Evolutionary conservation across 2,113 vertebrate species (phyloP), one percentile per base, ranked within the genome.

Genomic region (Terrapene triunguis): DNA sequence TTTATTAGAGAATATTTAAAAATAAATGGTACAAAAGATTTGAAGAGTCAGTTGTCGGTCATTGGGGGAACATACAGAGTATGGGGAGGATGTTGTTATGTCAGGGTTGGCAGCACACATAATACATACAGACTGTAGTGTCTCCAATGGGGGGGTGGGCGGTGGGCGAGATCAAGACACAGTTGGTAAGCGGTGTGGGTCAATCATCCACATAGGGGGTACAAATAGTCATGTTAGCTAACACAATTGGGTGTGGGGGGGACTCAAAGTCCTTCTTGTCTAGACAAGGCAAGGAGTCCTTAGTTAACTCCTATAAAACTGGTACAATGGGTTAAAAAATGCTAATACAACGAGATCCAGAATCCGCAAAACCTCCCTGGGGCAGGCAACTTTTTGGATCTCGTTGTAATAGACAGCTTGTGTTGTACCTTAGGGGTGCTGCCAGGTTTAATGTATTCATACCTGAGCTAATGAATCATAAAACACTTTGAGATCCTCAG

Each of bases 371-470:
- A 78, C 29, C 59, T 78, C 35, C 81, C 65, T 72, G 55, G 22
- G 83, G 35, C 55, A 78, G 42, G 69, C 80, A 83, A 83, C 29
- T 29, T 65, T 82, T 79, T 47, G 50, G 38, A 88, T 38, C 53
- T 79, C 62, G 79, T 87, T 53, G 59, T 38, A 62, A 62, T 13
- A 62, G 62, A 16, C 29, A 7, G 17, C 65, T 8, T 38, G 17
- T 22, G 35, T 17, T 84, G 50, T 12, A 65, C 81, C 65, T 84
- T 74, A 65, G 24, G 81, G 85, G 79, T 55, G 85, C 91, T 88
- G 85, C 80, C 47, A 81, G 91, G 85, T 81, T 88, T 92, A 84
- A 92, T 92, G 84, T 88, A 47, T 48, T 84, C 55, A 44, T 10
- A 35, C 27, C 57, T 88, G 85, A 79, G 72, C 27, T 38, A 59